A percentile compares a stretch with the other conserved stretches of the same genome.
Conservation (phyloP, 2,797 vertebrate genomes). For the Mastacembelus armatus region DNA sequence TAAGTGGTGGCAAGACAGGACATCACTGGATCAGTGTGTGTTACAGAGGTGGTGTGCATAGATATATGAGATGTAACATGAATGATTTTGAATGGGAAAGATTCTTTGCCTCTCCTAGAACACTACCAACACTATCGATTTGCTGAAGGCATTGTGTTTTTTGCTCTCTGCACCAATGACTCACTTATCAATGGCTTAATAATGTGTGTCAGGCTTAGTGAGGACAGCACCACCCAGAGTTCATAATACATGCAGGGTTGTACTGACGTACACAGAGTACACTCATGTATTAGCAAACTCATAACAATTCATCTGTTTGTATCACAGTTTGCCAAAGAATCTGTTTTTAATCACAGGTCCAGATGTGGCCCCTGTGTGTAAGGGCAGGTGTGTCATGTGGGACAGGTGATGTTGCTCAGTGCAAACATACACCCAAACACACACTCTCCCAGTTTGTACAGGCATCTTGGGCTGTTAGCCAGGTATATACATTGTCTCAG, state of each 20-base stretch:
- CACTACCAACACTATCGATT: slow-evolving; percentile 46
- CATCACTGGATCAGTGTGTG: slow-evolving; percentile 28
- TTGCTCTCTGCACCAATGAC: slow-evolving; percentile 1
- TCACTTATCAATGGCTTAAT: slow-evolving; percentile 31
- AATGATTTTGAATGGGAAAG: slow-evolving; percentile 20
- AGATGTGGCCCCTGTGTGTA: slow-evolving; percentile 23
- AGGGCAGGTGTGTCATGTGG: slow-evolving; percentile 34
- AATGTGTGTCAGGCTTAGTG: slow-evolving; percentile 30
- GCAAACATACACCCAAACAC: not conserved
- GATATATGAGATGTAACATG: slow-evolving; percentile 8
- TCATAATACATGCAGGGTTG: slow-evolving; percentile 6
- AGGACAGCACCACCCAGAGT: slow-evolving; percentile 18
- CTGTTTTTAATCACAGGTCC: too few species aligned
- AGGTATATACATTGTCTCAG: not conserved
- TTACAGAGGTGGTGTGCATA: not conserved
- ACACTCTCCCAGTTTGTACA: not conserved
- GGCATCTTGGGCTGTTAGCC: not conserved
- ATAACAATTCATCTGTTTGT: slow-evolving; percentile 17
- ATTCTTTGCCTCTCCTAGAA: slow-evolving; percentile 22
- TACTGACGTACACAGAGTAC: not conserved
- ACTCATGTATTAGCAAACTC: not conserved
- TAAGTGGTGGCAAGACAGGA: slow-evolving; percentile 44
- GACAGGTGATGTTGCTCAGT: not conserved
- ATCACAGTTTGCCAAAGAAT: too few species aligned
- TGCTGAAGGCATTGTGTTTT: slow-evolving; percentile 43